phyloP scores from a whole-genome alignment of 2,113 vertebrate genomes.

The Peromyscus californicus region DNA sequence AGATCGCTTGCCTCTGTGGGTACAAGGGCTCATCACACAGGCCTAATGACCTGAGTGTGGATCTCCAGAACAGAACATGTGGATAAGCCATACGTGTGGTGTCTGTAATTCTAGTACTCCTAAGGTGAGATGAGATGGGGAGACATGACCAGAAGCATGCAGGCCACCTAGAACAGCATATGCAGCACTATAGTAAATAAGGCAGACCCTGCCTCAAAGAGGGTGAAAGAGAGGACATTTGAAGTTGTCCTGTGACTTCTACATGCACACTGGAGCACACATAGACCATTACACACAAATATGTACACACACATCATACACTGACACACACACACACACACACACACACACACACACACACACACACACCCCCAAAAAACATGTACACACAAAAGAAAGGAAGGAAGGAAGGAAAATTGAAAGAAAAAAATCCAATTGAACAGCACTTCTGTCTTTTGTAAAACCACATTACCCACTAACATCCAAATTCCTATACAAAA shows the following conservation, averaged over 20 bases:
- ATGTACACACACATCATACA: not conserved
- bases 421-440: not conserved
- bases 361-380: not conserved
- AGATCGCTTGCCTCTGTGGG: not conserved
- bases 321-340: not conserved
- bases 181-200: not conserved
- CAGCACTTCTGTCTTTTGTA: not conserved
- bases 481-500: not conserved
- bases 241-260: not conserved
- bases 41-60: not conserved
- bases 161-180: too few species aligned
- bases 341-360: not conserved
- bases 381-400: not conserved
- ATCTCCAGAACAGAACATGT: not conserved
- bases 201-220: not conserved
- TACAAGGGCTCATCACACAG: not conserved
- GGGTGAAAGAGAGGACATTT: not conserved
- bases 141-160: not conserved
- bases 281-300: not conserved
- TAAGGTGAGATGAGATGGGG: not conserved
- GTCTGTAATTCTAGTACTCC: not conserved
- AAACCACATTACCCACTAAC: slow-evolving; percentile 2
- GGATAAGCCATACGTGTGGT: too few species aligned
- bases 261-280: not conserved
- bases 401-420: not conserved